phyloP scores from a whole-genome alignment of 2,113 vertebrate genomes.

The Eolophus roseicapilla region DNA sequence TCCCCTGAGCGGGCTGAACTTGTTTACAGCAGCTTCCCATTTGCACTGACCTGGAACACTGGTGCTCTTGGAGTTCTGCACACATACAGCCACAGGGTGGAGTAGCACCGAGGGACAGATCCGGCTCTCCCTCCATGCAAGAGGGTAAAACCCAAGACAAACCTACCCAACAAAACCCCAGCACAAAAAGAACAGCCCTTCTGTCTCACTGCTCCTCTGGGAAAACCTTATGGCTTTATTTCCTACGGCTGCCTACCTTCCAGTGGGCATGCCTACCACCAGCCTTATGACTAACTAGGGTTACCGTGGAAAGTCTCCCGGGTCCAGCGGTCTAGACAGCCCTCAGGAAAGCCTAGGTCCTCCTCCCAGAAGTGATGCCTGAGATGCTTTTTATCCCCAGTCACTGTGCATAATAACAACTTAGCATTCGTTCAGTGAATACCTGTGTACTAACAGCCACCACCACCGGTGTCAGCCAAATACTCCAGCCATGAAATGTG shows the following conservation, averaged over 20 bases:
- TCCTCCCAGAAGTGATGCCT: not conserved
- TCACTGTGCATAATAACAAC: not conserved
- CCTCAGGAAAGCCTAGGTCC: not conserved
- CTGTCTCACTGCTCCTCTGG: not conserved
- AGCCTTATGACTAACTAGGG: not conserved
- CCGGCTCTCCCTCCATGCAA: not conserved
- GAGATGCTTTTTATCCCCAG: not conserved
- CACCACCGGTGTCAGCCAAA: not conserved
- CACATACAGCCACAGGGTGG: not conserved
- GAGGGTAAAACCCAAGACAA: not conserved
- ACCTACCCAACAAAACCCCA: accelerated
- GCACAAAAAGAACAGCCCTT: accelerated
- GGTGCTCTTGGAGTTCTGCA: not conserved
- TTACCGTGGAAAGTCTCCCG: not conserved
- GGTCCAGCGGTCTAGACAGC: not conserved
- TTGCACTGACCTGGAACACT: not conserved
- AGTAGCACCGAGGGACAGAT: not conserved
- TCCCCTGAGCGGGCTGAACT: not conserved
- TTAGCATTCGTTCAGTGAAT: not conserved
- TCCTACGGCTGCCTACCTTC: not conserved
- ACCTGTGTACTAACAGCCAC: not conserved
- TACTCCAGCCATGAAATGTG: not conserved
- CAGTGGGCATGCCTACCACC: not conserved
- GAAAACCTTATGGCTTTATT: not conserved
- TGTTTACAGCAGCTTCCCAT: not conserved